Evolutionary conservation across 2,888 invertebrate genomes (phyloP).

Genomic region (Trissolcus brochymenae): DNA sequence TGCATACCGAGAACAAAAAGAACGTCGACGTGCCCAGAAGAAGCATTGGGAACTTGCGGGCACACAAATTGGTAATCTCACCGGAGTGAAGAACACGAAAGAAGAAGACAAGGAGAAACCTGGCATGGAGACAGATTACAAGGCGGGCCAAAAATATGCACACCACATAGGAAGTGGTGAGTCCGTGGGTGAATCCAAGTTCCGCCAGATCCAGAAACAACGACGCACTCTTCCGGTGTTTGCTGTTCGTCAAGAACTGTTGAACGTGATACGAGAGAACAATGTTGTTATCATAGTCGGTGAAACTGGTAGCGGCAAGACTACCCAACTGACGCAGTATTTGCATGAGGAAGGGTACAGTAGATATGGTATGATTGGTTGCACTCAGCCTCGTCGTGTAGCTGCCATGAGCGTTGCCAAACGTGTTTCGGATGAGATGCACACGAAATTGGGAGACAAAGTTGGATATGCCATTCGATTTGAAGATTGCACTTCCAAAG

Average conservation of each 20-base stretch:
- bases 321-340: constrained; percentile 98
- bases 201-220: constrained; percentile 90
- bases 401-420: constrained; percentile 99
- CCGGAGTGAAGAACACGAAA: constrained; percentile 86
- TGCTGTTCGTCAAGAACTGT: constrained; percentile 89
- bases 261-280: constrained; percentile 95
- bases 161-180: constrained; percentile 90
- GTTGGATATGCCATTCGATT: constrained; percentile 99
- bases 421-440: constrained; percentile 98
- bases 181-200: constrained; percentile 85
- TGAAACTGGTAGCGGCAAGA: constrained; percentile 97
- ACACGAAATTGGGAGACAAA: constrained; percentile 90
- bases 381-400: constrained; percentile 97
- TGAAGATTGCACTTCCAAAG: constrained; percentile 98
- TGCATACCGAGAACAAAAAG: constrained; percentile 95
- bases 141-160: constrained; percentile 96
- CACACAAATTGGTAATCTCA: constrained; percentile 95
- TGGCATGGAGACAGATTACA: constrained; percentile 83
- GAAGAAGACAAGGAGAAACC: constrained; percentile 78
- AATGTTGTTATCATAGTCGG: constrained; percentile 96
- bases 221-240: constrained; percentile 95
- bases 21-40: constrained; percentile 96
- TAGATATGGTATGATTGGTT: constrained; percentile 94
- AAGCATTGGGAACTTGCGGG: constrained; percentile 99
- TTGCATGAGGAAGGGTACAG: constrained; percentile 98